Conservation (phyloP, 2,113 vertebrate species). For the Corythoichthys intestinalis region DNA sequence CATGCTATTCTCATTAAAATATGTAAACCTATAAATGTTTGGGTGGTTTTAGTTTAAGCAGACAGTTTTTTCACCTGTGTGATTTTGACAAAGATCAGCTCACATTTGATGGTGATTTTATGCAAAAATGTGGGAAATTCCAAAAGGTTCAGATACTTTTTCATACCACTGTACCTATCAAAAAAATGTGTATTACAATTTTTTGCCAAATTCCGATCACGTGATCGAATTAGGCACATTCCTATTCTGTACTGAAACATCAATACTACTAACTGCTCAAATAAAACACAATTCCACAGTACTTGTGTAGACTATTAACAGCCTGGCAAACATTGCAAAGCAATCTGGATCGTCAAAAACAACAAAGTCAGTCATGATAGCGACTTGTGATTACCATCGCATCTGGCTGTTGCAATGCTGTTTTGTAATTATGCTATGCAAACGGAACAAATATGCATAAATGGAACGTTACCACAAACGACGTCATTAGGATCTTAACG, state of each 20-base stretch:
- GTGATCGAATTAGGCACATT: too few relatives aligned
- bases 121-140: too few relatives aligned
- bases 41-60: too few relatives aligned
- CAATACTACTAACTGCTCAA: not conserved
- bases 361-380: constrained; percentile 1
- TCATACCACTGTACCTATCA: too few relatives aligned
- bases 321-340: not conserved
- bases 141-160: too few relatives aligned
- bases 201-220: too few relatives aligned
- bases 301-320: not conserved
- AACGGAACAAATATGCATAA: constrained; percentile 1
- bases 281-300: not conserved
- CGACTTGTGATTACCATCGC: not conserved
- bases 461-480: constrained; percentile 9
- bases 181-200: too few relatives aligned
- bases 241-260: not conserved
- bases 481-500: constrained; percentile 32
- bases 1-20: too few relatives aligned
- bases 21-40: too few relatives aligned
- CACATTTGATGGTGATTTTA: too few relatives aligned
- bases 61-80: too few relatives aligned
- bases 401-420: not conserved
- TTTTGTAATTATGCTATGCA: not conserved
- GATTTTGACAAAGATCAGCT: too few relatives aligned
- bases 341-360: not conserved